Percentiles rank a stretch among this genome's conserved stretches.
These are phyloP conservation scores for Mesitornis unicolor DNA, from an alignment of 2,113 vertebrate genomes.

Conservation along the genomic window DNA sequence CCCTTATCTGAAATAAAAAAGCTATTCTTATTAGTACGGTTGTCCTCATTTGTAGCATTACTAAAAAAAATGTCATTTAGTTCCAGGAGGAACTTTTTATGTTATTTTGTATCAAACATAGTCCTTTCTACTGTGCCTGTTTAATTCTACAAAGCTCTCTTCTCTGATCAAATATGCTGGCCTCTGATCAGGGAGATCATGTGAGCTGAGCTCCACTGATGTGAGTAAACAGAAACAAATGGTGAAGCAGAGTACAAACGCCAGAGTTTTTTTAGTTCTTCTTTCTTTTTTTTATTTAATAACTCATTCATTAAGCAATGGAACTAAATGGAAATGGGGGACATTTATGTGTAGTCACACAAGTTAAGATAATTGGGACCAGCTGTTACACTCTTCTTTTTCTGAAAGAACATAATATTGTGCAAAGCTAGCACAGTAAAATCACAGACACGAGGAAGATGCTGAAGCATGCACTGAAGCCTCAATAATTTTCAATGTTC, in stretches of 20 bases:
- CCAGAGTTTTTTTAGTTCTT: slow-evolving; percentile 26
- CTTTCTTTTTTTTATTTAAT: slow-evolving; percentile 19
- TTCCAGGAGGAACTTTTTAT: slow-evolving; percentile 4
- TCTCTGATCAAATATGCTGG: background rate
- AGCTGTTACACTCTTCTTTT: slow-evolving; percentile 65
- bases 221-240: slow-evolving; percentile 58
- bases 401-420: slow-evolving; percentile 41
- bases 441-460: slow-evolving; percentile 33
- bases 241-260: background rate
- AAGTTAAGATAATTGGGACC: slow-evolving; percentile 73
- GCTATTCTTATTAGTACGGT: background rate
- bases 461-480: slow-evolving; percentile 43
- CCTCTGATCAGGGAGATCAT: background rate
- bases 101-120: background rate
- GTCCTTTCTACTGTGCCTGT: background rate
- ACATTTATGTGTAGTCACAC: slow-evolving; percentile 57
- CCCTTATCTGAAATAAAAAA: slow-evolving; percentile 18
- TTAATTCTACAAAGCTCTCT: background rate
- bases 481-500: slow-evolving; percentile 39
- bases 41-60: background rate
- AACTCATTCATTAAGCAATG: slow-evolving; percentile 51
- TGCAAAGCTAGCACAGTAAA: slow-evolving; percentile 23
- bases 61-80: background rate
- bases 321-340: slow-evolving; percentile 59
- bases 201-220: background rate